A percentile compares a stretch with the other conserved stretches of the same genome.
These are phyloP conservation scores for Orthonevra nobilis DNA, from an alignment of 2,888 invertebrate species.

Conservation along the genomic window DNA sequence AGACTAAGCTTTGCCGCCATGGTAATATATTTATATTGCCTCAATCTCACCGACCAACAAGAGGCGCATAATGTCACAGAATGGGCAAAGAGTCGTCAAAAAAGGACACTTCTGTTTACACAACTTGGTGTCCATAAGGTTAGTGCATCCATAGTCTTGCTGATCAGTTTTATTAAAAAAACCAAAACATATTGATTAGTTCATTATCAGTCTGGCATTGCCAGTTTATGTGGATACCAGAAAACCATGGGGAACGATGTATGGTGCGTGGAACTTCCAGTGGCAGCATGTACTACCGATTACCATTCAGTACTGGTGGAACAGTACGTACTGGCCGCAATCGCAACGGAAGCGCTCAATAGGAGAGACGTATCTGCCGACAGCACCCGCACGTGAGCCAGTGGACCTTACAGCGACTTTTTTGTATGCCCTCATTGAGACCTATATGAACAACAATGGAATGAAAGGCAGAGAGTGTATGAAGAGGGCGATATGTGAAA, in stretches of 20 bases:
- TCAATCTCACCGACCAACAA: too few species aligned
- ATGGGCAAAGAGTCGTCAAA: too few species aligned
- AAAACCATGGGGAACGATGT: constrained; percentile 5
- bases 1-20: too few species aligned
- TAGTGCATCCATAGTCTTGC: too few species aligned
- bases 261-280: constrained; percentile 27
- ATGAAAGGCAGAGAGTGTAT: constrained; percentile 47
- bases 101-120: too few species aligned
- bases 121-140: too few species aligned
- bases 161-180: too few species aligned
- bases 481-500: constrained; percentile 54
- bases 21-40: too few species aligned
- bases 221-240: constrained; percentile 23
- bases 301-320: constrained; percentile 1
- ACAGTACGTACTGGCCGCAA: constrained; percentile 15
- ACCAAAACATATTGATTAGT: too few species aligned
- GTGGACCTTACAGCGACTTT: constrained; percentile 35
- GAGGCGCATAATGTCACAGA: too few species aligned
- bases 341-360: not conserved
- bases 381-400: constrained; percentile 6
- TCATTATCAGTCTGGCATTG: constrained; percentile 1
- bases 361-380: not conserved
- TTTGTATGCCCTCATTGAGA: constrained; percentile 43
- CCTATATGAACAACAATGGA: constrained; percentile 44
- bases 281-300: constrained; percentile 31